Percentiles rank a stretch among this genome's conserved stretches.
Conservation (phyloP, 2,797 vertebrate genomes). For the Gymnodraco acuticeps region DNA sequence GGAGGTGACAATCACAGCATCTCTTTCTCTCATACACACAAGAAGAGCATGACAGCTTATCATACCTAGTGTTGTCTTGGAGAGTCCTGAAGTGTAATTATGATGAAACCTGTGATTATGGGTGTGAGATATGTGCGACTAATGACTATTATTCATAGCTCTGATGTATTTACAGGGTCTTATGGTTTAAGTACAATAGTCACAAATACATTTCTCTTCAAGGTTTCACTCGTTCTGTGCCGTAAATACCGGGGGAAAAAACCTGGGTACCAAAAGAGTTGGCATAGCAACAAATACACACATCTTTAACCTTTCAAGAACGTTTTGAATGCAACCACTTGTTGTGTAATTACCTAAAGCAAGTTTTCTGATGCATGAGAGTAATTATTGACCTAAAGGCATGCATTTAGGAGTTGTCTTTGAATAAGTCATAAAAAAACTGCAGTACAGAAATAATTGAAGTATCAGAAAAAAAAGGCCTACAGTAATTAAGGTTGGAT, state of each 20-base stretch:
- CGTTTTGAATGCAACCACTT: neutral
- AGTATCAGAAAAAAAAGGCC: constrained; percentile 6
- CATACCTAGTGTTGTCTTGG: constrained; percentile 17
- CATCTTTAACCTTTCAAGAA: constrained; percentile 8
- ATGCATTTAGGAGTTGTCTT: neutral
- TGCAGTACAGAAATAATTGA: constrained; percentile 14
- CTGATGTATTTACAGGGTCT: neutral
- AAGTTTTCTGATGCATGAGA: constrained; percentile 16
- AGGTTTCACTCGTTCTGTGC: neutral
- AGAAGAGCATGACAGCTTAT: constrained; percentile 5
- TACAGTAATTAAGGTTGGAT: constrained; percentile 33
- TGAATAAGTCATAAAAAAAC: neutral
- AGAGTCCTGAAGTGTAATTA: constrained; percentile 27
- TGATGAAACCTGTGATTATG: constrained; percentile 24
- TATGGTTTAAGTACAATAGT: neutral
- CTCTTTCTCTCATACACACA: neutral
- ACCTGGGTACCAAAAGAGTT: constrained; percentile 16
- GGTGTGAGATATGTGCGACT: neutral
- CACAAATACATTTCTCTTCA: neutral
- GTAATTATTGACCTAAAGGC: constrained; percentile 4
- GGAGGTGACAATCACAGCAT: constrained; percentile 86
- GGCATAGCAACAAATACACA: constrained; percentile 1
- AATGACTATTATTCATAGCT: constrained; percentile 24
- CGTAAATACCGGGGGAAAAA: neutral
- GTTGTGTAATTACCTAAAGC: neutral